phyloP scores from a whole-genome alignment of 2,113 vertebrate genomes.

The Ranitomeya variabilis region DNA sequence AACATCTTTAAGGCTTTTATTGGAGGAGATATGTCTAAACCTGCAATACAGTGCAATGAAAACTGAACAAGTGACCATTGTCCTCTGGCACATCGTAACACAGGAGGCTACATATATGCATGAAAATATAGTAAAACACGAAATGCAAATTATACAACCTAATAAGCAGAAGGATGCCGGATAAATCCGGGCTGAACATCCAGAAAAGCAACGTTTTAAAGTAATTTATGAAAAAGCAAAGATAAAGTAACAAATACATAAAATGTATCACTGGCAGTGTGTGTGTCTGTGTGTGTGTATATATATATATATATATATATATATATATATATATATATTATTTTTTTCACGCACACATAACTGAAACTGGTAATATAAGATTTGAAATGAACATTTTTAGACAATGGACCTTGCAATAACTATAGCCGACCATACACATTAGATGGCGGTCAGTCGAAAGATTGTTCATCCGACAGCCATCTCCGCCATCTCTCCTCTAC shows the following conservation, averaged over 20 bases:
- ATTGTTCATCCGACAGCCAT: no score
- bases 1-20: conserved; percentile 38
- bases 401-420: not conserved
- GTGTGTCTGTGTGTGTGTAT: no score
- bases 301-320: no score
- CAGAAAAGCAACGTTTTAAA: not conserved
- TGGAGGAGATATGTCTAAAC: conserved; percentile 26
- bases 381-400: not conserved
- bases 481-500: no score
- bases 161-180: not conserved
- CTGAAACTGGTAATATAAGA: not conserved
- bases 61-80: not conserved
- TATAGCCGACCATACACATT: no score
- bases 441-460: no score
- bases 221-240: not conserved
- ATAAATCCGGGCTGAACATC: not conserved
- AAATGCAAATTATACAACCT: not conserved
- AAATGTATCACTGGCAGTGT: not conserved
- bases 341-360: not conserved
- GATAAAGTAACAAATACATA: not conserved
- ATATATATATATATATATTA: no score
- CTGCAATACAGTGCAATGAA: conserved; percentile 2
- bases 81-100: not conserved
- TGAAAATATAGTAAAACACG: not conserved
- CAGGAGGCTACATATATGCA: not conserved